Base-by-base conservation (phyloP, 2,797 vertebrate genomes). In the Mormyrops boulengeri region DNA sequence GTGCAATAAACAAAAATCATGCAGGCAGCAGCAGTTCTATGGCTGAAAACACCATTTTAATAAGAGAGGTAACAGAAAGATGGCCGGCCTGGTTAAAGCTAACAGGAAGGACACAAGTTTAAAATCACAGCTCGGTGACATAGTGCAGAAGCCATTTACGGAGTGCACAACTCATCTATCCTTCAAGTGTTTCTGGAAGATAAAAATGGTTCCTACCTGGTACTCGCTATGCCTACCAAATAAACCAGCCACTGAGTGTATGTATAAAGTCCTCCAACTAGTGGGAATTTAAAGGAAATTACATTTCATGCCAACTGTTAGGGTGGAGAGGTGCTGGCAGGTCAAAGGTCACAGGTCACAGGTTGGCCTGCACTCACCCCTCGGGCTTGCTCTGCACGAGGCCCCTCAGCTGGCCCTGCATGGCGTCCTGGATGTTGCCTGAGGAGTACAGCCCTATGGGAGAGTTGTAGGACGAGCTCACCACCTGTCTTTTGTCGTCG, bases 361-460 rank as follows among this genome's bases (percentile, higher is more conserved):
- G 77, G 12, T 3, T 88, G 91, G 87, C 85, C 5, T 82, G 52
- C 95, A 97, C 93, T 97, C 95, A 99, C 98, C 96, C 96, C 93
- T 95, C 95, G 0, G 96, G 94, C 62, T 97, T 96, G 55, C 94
- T 96, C 66, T 93, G 96, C 88, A 98, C 96, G 88, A 99, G 96
- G 91, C 98, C 97, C 89, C 97, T 96, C 91, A 99, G 97, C 93
- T 99, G 99, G 91, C 98, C 98, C 0, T 98, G 97, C 91, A 99
- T 97, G 0, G 98, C 98, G 0, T 99, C 98, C 95, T 98, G 97
- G 91, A 99, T 99, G 95, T 99, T 99, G 93, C 97, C 97, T 88
- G 98, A 96, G 91, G 99, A 99, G 95, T 99, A 99, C 88, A 99
- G 97, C 93, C 98, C 98, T 92, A 99, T 99, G 49, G 99, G 99